Percentiles rank a stretch among this genome's conserved stretches.
phyloP scores from a whole-genome alignment of 2,888 invertebrate species.

The Tromatobia lineatoria region DNA sequence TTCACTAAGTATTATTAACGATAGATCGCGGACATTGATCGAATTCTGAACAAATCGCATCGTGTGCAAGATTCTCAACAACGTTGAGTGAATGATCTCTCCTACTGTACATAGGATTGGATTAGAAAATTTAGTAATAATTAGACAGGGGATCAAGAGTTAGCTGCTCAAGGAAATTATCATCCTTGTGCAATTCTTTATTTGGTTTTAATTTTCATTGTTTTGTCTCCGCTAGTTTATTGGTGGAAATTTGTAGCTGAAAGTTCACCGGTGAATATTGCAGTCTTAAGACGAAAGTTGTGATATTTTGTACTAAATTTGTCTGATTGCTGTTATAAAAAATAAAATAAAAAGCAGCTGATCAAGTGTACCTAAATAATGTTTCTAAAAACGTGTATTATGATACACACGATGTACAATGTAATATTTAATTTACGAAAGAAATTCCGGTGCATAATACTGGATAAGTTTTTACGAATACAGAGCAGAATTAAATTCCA shows the following conservation, averaged over 20 bases:
- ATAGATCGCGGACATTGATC: slow-evolving; percentile 56
- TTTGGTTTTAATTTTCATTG: slow-evolving; percentile 16
- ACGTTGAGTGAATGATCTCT: slow-evolving; percentile 64
- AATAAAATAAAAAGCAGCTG: slow-evolving; percentile 41
- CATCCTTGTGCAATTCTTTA: slow-evolving; percentile 14
- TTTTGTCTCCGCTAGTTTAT: background rate
- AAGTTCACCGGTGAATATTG: slow-evolving; percentile 45
- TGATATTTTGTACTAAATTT: slow-evolving; percentile 35
- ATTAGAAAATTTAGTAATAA: slow-evolving; percentile 41
- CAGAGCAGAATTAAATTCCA: slow-evolving; percentile 72
- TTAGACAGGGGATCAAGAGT: slow-evolving; percentile 27
- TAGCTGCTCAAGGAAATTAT: slow-evolving; percentile 39
- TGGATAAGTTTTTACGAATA: slow-evolving; percentile 54
- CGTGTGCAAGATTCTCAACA: slow-evolving; percentile 39
- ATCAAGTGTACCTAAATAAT: slow-evolving; percentile 22
- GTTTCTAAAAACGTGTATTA: slow-evolving; percentile 53
- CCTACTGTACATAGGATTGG: slow-evolving; percentile 63
- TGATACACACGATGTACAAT: slow-evolving; percentile 64
- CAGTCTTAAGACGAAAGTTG: slow-evolving; percentile 50
- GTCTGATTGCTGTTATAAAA: slow-evolving; percentile 5
- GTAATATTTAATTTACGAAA: slow-evolving; percentile 63
- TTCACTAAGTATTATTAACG: slow-evolving; percentile 67
- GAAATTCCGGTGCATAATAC: slow-evolving; percentile 54
- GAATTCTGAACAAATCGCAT: slow-evolving; percentile 49
- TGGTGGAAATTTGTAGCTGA: background rate